Conservation (phyloP, 2,888 invertebrate species). For the Chalcis sispes region DNA sequence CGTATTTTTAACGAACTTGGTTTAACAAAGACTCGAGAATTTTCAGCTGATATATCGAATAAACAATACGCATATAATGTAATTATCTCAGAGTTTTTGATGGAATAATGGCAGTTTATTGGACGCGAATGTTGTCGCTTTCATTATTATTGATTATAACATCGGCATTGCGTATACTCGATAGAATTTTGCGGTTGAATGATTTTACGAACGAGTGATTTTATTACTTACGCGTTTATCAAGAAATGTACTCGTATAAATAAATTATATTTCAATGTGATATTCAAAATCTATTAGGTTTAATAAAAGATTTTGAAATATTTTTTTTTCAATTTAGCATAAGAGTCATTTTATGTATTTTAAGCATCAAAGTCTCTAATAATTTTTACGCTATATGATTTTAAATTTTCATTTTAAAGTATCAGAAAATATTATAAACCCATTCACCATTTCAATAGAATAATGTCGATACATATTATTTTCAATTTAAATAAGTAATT, state of each 20-base stretch:
- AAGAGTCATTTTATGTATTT: no score
- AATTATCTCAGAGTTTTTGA: conserved; percentile 16
- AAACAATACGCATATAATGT: background rate
- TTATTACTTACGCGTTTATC: background rate
- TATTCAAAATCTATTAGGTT: no score
- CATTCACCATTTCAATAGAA: no score
- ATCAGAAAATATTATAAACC: no score
- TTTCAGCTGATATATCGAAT: conserved; percentile 6
- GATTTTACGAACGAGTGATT: background rate
- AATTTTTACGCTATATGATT: no score
- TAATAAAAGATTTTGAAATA: conserved; percentile 49
- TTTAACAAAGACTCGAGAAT: conserved; percentile 1
- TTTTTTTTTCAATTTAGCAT: no score
- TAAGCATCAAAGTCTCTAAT: no score
- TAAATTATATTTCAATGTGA: background rate
- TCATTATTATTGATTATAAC: conserved; percentile 9
- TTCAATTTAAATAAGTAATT: no score
- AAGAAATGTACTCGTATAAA: background rate
- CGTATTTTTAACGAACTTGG: conserved; percentile 6
- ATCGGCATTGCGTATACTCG: background rate
- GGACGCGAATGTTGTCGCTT: conserved; percentile 1
- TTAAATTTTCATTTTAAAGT: no score
- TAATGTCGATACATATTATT: no score
- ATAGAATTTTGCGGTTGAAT: background rate
- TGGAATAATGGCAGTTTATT: conserved; percentile 16